Evolutionary conservation across 2,113 vertebrate species (phyloP).

Genomic region (Gallinago paraguaiae): DNA sequence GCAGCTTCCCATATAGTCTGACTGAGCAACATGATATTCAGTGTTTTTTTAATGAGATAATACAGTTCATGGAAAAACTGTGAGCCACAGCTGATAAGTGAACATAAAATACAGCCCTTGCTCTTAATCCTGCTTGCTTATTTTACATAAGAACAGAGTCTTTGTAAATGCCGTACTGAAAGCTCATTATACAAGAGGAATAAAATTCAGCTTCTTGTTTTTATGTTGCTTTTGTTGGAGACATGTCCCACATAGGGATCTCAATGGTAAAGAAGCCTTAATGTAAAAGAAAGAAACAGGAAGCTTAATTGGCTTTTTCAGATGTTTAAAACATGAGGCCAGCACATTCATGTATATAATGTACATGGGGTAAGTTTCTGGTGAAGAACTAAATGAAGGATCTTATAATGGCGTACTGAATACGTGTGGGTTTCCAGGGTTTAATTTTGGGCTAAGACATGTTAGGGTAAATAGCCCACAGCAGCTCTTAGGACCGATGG

Average conservation of each 20-base stretch:
- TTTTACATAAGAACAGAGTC: slow-evolving; percentile 35
- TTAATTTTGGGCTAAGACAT: background rate
- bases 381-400: background rate
- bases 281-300: background rate
- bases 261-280: background rate
- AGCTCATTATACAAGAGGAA: slow-evolving; percentile 33
- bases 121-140: slow-evolving; percentile 18
- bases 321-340: slow-evolving; percentile 39
- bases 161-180: background rate
- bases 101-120: slow-evolving; percentile 4
- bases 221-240: slow-evolving; percentile 14
- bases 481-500: background rate
- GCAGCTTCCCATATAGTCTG: background rate
- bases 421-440: background rate
- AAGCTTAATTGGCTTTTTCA: slow-evolving; percentile 35
- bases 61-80: background rate
- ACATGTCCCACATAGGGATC: background rate
- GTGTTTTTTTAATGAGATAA: background rate
- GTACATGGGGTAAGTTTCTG: background rate
- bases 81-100: background rate
- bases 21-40: background rate
- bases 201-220: slow-evolving; percentile 31
- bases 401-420: background rate
- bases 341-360: background rate
- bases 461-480: background rate